phyloP scores from a whole-genome alignment of 2,797 vertebrate species.

The Potorous gilbertii region DNA sequence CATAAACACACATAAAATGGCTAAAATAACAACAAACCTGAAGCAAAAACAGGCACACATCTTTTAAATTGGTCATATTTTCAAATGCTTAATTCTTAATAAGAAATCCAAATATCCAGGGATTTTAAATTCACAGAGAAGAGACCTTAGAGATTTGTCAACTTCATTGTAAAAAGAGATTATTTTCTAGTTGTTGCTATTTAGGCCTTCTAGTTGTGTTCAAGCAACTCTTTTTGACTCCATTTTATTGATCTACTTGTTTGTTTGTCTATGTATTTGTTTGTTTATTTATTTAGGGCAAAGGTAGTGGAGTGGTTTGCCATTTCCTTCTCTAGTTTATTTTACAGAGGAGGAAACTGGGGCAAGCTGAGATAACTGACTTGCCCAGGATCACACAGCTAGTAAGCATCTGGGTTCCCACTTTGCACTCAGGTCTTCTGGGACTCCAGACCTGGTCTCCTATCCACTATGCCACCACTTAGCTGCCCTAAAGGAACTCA shows the following conservation, averaged over 20 bases:
- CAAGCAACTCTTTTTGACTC: background rate
- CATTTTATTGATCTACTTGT: background rate
- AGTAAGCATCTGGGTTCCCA: no score
- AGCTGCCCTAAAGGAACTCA: background rate
- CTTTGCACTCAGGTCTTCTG: background rate
- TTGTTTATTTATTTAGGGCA: background rate
- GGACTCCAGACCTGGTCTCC: background rate
- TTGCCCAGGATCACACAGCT: no score
- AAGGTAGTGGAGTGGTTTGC: background rate
- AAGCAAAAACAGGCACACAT: background rate
- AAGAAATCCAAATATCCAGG: background rate
- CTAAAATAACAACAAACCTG: background rate
- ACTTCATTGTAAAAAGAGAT: background rate
- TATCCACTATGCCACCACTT: background rate
- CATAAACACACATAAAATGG: background rate
- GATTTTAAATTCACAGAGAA: background rate
- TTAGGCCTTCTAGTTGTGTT: background rate
- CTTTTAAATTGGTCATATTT: background rate
- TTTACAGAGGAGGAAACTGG: background rate
- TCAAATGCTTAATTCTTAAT: background rate
- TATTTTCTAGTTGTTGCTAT: background rate
- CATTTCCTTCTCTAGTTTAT: background rate
- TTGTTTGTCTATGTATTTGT: no score
- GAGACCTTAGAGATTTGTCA: background rate
- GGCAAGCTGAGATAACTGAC: background rate